These are phyloP conservation scores for Blastobasis adustella DNA, from an alignment of 2,888 invertebrate genomes.

Conservation along the genomic window DNA sequence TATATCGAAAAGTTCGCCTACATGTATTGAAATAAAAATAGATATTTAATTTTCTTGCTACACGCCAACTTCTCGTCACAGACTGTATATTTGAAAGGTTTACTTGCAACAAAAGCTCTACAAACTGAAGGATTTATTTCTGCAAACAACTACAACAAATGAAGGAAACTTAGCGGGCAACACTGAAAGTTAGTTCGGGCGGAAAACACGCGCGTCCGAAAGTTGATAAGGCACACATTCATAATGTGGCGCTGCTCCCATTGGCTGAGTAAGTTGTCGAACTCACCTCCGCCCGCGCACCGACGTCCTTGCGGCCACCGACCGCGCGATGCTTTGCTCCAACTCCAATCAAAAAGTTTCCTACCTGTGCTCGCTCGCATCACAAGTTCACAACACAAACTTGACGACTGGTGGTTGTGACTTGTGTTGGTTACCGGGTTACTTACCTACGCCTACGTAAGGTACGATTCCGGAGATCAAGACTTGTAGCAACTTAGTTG, in stretches of 20 bases:
- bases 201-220: constrained; percentile 14
- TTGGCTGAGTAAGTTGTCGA: constrained; percentile 48
- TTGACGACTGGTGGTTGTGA: not conserved
- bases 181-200: no score
- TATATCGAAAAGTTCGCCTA: no score
- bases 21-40: no score
- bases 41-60: no score
- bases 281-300: constrained; percentile 63
- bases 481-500: no score
- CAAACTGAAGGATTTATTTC: no score
- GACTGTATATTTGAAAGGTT: no score
- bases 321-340: constrained; percentile 37
- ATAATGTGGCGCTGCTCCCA: constrained; percentile 20
- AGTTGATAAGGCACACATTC: constrained; percentile 20
- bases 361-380: not conserved
- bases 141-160: no score
- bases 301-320: constrained; percentile 71
- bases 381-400: not conserved
- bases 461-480: no score
- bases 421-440: not conserved
- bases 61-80: no score
- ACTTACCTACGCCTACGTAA: not conserved
- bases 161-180: no score
- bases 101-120: no score
- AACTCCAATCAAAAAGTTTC: constrained; percentile 15